These are phyloP conservation scores for Pseudoips prasinana DNA, from an alignment of 2,888 invertebrate species.

Conservation along the genomic window DNA sequence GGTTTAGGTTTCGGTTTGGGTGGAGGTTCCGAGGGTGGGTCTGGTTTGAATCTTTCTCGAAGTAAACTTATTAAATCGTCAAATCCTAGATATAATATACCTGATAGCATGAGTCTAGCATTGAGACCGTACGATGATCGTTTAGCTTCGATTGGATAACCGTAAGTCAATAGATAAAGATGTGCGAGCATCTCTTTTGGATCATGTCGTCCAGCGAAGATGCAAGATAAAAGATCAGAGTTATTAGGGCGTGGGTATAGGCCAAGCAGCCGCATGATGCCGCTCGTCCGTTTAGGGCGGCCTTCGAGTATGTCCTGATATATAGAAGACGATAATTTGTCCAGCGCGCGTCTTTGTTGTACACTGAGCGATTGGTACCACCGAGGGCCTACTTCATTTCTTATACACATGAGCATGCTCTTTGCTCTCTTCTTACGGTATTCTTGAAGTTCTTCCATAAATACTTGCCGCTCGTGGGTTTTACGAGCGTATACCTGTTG, in stretches of 20 bases:
- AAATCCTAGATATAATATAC: conserved; percentile 63
- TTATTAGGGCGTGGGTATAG: conserved; percentile 50
- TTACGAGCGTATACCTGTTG: conserved; percentile 54
- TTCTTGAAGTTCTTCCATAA: conserved; percentile 63
- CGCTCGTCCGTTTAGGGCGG: conserved; percentile 47
- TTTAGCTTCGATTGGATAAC: conserved; percentile 55
- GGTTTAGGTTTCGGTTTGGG: conserved; percentile 42
- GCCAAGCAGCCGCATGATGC: conserved; percentile 52
- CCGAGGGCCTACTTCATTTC: conserved; percentile 49
- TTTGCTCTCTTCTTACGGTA: conserved; percentile 44
- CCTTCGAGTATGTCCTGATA: conserved; percentile 67
- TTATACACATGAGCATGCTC: conserved; percentile 36
- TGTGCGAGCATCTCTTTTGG: conserved; percentile 65
- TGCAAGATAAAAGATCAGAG: conserved; percentile 56
- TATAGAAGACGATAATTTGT: conserved; percentile 49
- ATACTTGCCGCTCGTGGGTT: conserved; percentile 54
- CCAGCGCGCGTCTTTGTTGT: conserved; percentile 55
- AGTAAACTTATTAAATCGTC: conserved; percentile 49
- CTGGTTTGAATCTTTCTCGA: conserved; percentile 50
- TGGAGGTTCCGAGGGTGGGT: conserved; percentile 23
- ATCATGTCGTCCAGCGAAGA: conserved; percentile 53
- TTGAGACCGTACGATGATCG: conserved; percentile 52
- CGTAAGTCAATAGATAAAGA: conserved; percentile 51
- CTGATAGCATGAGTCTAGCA: conserved; percentile 60
- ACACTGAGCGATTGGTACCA: conserved; percentile 73